phyloP scores from a whole-genome alignment of 2,888 invertebrate species.

The Drosophila longiperda region DNA sequence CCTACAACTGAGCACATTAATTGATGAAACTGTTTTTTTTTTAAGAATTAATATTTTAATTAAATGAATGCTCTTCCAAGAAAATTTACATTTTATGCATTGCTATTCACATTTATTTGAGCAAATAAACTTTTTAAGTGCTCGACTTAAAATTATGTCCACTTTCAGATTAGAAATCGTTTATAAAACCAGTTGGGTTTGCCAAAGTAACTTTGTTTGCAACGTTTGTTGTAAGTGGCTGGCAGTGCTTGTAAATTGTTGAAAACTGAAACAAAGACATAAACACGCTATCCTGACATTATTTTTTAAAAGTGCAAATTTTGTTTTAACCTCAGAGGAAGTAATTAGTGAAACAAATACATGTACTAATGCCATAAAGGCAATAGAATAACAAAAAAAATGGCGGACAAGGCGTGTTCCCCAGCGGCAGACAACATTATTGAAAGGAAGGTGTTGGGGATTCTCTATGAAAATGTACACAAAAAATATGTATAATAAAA shows the following conservation, averaged over 20 bases:
- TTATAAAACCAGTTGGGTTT: neutral
- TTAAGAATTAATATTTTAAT: neutral
- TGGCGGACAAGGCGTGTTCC: constrained; percentile 28
- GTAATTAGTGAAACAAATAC: constrained; percentile 80
- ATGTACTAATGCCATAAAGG: constrained; percentile 52
- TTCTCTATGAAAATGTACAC: constrained; percentile 5
- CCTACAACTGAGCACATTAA: constrained; percentile 5
- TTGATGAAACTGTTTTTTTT: neutral
- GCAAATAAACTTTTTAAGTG: neutral
- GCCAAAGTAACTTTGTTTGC: neutral
- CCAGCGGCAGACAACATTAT: neutral
- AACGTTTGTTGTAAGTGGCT: constrained; percentile 3
- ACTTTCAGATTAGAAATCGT: neutral
- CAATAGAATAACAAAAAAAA: constrained; percentile 33
- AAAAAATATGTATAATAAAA: constrained; percentile 56
- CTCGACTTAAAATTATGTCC: neutral
- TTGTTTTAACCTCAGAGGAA: constrained; percentile 83
- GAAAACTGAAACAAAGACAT: constrained; percentile 82
- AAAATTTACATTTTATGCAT: neutral
- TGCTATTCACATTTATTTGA: neutral
- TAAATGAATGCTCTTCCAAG: neutral
- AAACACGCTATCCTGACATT: constrained; percentile 84
- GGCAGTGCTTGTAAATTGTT: constrained; percentile 45
- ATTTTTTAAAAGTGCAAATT: constrained; percentile 84
- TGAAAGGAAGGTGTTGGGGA: neutral